Conservation (phyloP, 1,140 invertebrate genomes). For the Branchinecta lynchi region DNA sequence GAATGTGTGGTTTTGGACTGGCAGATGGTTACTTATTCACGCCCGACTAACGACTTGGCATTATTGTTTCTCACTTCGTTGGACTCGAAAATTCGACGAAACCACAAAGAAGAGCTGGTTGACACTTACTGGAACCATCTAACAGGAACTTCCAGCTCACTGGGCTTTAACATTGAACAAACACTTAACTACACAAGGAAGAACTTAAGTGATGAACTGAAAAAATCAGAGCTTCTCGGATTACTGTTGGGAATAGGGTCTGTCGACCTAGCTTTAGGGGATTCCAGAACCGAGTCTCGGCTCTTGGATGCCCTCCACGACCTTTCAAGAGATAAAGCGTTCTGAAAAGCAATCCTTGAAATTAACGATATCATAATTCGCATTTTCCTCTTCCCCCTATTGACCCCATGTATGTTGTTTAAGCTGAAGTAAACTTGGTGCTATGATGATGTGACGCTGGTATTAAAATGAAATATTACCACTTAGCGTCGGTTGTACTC, state of each 20-base stretch:
- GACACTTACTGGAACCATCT: constrained; percentile 46
- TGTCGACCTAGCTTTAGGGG: constrained; percentile 52
- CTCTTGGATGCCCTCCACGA: constrained; percentile 43
- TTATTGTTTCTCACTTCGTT: constrained; percentile 58
- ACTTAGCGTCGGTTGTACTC: too few species aligned
- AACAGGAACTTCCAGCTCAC: constrained; percentile 34
- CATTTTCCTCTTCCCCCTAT: too few species aligned
- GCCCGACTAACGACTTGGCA: constrained; percentile 59
- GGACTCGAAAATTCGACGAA: constrained; percentile 46
- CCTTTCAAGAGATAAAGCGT: constrained; percentile 40
- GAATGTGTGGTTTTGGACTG: constrained; percentile 55
- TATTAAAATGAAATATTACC: too few species aligned
- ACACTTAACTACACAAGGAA: constrained; percentile 37
- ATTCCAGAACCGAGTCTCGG: constrained; percentile 49
- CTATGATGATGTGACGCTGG: too few species aligned
- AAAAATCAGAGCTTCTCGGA: constrained; percentile 50
- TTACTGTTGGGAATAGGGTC: constrained; percentile 58
- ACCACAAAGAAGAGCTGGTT: constrained; percentile 42
- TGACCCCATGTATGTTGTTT: too few species aligned
- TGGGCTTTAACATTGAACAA: constrained; percentile 43
- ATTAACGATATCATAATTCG: too few species aligned
- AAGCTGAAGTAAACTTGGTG: too few species aligned
- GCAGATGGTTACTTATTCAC: constrained; percentile 65
- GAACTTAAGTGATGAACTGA: constrained; percentile 45
- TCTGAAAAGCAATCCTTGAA: constrained; percentile 23